A percentile compares a stretch with the other conserved stretches of the same genome.
Conservation (phyloP, 2,113 vertebrate species). For the Conger conger region DNA sequence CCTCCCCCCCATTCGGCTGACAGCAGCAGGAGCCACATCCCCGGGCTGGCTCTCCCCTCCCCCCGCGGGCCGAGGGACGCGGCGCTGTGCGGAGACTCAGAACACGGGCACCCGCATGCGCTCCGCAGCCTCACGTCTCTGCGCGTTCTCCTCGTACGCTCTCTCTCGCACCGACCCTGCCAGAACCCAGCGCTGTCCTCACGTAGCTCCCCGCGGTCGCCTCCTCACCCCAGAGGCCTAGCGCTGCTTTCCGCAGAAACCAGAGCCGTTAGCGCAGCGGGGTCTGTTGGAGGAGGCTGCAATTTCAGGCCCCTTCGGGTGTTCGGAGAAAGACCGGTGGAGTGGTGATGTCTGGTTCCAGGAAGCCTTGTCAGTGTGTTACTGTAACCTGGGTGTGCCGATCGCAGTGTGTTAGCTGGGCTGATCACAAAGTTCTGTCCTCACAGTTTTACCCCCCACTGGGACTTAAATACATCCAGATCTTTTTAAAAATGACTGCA, state of each 20-base stretch:
- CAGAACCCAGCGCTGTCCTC: not conserved
- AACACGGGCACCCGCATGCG: too few relatives aligned
- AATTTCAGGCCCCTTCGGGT: not conserved
- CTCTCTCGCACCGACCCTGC: not conserved
- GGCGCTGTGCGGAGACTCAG: not conserved
- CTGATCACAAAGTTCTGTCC: not conserved
- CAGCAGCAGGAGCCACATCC: conserved; percentile 33
- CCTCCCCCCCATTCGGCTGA: conserved; percentile 10
- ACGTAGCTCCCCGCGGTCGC: not conserved
- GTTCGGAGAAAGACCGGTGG: not conserved
- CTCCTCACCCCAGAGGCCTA: not conserved
- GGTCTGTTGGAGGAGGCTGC: not conserved
- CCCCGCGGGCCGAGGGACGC: not conserved
- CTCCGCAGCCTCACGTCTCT: not conserved
- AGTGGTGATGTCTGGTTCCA: not conserved
- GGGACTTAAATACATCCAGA: too few relatives aligned
- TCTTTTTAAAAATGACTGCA: too few relatives aligned
- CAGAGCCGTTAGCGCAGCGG: not conserved
- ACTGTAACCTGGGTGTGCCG: not conserved
- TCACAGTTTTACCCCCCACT: too few relatives aligned
- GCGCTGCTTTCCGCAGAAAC: too few relatives aligned
- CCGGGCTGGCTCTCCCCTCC: not conserved
- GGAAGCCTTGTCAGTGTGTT: not conserved
- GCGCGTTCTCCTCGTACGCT: not conserved
- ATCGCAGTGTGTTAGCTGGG: not conserved